Base-by-base conservation (phyloP, 2,113 vertebrate genomes). In the Protomyctophum bolini region DNA sequence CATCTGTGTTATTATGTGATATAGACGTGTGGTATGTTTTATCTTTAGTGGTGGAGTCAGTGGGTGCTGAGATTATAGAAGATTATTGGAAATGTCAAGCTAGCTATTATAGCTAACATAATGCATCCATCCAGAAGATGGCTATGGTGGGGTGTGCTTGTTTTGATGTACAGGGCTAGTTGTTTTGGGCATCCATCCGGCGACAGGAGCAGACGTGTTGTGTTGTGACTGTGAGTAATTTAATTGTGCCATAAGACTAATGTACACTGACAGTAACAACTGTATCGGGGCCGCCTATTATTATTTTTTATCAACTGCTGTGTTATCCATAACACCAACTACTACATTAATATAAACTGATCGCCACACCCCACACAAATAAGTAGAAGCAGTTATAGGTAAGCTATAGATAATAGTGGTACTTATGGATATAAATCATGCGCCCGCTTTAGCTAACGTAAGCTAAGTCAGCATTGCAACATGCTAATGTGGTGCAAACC, bases 81-180 rank as follows among this genome's bases (percentile, higher is more conserved):
- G 47, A 29, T 51, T 64, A 29, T n/a, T 33, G 28, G 49, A n/a
- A 41, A 33, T 54, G 50, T 0, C 57, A 49, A 51, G 69, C 56
- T 60, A 77, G 76, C 77, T 55, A 4, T 4, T 41, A 41, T 41
- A 84, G 88, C 86, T 84, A 83, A 68, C 60, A 41, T 70, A 66
- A 82, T 65, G 82, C 69, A 51, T 61, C 0, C 46, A 45, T 21
- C 21, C 21, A 21, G 21, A 21, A 21, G 3, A 28, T 56, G 41
- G 21, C 58, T 33, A 14, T 41, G 33, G 21, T 70, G 52, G 80
- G 84, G 82, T 83, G 81, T 79, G 87, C 81, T 89, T 86, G 86
- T 77, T 87, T 89, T 87, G 11, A 78, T 9, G 4, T 10, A 60
- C 79, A 6, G 77, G 73, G 63, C 75, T 81, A 63, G 66, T 81